Base-by-base conservation (phyloP, 2,113 vertebrate species). In the Cynocephalus volans region DNA sequence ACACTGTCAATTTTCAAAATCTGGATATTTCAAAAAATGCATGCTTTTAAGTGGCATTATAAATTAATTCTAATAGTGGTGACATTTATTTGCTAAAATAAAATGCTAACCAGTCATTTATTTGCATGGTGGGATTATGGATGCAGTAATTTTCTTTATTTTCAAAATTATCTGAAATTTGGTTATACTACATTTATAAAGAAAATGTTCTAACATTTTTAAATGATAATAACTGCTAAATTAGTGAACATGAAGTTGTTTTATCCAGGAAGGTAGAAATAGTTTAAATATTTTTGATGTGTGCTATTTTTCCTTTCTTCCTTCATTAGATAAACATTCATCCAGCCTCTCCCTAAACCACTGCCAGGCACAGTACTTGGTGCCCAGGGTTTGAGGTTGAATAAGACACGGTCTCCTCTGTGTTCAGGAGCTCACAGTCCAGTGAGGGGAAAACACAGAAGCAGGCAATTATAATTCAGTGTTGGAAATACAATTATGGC, bases 61-160 rank as follows among this genome's bases (percentile, higher is more conserved):
- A 73, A 67, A 73, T 88, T 33, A 82, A 80, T 76, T 60, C 23
- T 33, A 93, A 73, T 11, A 60, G 48, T 24, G 88, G 50, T 45
- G 60, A n/a, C 17, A n/a, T 79, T 84, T 86, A 36, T 80, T 84
- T 81, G n/a, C 56, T 65, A 45, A 94, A 81, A 81, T 15, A 95
- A 82, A 93, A 86, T 89, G 93, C 28, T 82, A 72, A 81, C 41
- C 26, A 24, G 87, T 96, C n/a, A 62, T 72, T 65, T 62, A 67
- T 56, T 12, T 92, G 21, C 13, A 45, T 52, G 69, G 9, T 45
- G 5, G 62, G 48, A 33, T 82, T 95, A 58, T 21, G 1, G 12
- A 56, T 50, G 14, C 5, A 86, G 6, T 60, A 8, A 86, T 60
- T 94, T 93, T 33, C 65, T 84, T 90, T 88, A 50, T 84, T 92